Evolutionary conservation across 2,797 vertebrate genomes (phyloP).

Genomic region (Pseudotriccus pelzelni): DNA sequence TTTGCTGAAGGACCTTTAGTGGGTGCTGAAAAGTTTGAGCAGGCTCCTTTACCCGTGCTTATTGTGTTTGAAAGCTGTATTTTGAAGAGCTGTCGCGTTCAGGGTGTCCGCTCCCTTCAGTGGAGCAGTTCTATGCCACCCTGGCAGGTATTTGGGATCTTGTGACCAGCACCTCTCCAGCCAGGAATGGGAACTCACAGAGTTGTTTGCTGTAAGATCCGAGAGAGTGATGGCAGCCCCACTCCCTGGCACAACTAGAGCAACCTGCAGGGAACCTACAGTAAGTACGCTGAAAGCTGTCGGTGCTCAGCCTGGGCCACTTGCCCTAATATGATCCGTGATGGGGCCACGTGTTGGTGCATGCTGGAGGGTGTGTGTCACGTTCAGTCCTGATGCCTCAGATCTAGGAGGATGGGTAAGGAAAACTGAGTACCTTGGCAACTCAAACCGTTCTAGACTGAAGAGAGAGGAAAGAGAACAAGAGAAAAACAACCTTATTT

Average conservation of each 20-base stretch:
- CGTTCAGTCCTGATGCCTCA: background rate
- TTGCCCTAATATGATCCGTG: background rate
- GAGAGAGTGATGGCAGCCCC: background rate
- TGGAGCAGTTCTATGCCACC: background rate
- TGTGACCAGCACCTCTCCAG: background rate
- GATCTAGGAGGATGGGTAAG: background rate
- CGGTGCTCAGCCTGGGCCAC: background rate
- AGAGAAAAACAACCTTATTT: background rate
- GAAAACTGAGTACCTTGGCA: background rate
- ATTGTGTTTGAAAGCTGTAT: background rate
- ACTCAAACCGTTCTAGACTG: background rate
- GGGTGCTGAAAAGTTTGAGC: slow-evolving; percentile 24
- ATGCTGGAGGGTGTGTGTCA: background rate
- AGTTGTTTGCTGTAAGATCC: background rate
- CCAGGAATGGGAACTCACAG: background rate
- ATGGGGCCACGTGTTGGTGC: background rate
- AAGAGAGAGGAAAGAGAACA: background rate
- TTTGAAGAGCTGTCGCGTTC: background rate
- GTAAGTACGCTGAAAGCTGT: background rate
- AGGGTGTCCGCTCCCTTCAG: background rate
- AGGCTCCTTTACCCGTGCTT: background rate
- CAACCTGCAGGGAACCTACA: background rate
- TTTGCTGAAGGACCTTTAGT: background rate
- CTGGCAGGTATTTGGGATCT: background rate
- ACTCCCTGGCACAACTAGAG: background rate